Conservation (phyloP, 2,888 invertebrate genomes). For the Penaeus monodon region DNA sequence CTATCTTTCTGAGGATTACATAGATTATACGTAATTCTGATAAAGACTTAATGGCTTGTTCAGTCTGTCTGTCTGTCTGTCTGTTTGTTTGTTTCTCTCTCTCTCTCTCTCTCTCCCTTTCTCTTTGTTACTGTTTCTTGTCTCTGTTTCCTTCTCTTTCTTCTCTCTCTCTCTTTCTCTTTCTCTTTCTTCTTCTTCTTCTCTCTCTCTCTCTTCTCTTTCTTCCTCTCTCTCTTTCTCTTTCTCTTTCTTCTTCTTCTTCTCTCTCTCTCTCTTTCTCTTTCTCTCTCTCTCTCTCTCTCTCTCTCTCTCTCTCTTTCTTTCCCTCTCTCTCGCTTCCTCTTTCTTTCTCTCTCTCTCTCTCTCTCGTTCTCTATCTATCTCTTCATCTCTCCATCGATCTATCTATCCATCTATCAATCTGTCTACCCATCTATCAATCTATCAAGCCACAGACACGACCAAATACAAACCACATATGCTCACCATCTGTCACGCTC, state of each 20-base stretch:
- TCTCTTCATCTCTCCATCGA: not conserved
- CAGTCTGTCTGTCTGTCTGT: no score
- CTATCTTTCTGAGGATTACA: no score
- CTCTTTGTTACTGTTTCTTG: no score
- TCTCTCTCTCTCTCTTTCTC: conserved; percentile 22
- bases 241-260: conserved; percentile 1
- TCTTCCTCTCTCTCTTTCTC: conserved; percentile 25
- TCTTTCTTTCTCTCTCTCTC: not conserved
- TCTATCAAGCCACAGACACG: no score
- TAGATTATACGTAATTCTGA: no score
- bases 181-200: not conserved
- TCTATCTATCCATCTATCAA: no score
- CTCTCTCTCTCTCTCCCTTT: no score
- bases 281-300: conserved; percentile 26
- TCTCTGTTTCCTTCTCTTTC: not conserved
- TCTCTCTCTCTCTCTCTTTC: conserved; percentile 13
- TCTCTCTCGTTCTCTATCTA: not conserved
- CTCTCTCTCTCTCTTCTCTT: not conserved
- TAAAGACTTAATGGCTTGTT: no score
- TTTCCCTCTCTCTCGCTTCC: not conserved
- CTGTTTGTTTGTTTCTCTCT: no score
- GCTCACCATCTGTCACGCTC: no score
- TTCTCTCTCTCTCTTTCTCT: conserved; percentile 17
- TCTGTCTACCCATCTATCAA: no score
- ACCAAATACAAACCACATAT: no score